Base-by-base conservation (phyloP, 2,888 invertebrate species). In the Cyclophora albipunctata region DNA sequence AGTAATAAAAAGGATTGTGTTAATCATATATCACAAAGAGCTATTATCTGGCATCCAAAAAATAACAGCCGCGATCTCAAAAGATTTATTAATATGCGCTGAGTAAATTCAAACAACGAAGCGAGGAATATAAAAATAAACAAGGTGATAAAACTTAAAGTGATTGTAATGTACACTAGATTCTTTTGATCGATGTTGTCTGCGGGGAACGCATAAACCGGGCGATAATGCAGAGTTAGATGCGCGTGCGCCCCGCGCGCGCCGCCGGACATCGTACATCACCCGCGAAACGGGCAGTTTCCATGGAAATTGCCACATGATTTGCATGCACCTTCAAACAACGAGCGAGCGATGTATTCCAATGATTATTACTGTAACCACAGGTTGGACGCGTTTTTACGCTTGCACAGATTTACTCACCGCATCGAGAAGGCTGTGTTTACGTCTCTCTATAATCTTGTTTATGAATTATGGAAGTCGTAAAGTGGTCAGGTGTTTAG, bases 1-100 rank as follows among this genome's bases (percentile, higher is more conserved):
- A 55, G 67, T 62, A 68, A 76, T 80, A 78, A 80, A 75, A 72
- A 73, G 73, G 69, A 77, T 74, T 71, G 64, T 66, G 70, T 72
- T 70, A 69, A 69, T 74, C 70, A 72, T 81, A 77, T 74, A 72
- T 78, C 71, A 78, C 70, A 67, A 66, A 69, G 62, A 67, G 67
- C 72, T 70, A 75, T 74, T 75, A 77, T 73, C 68, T 70, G 70
- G 67, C 72, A 67, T 73, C 58, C 65, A 60, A 73, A 73, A 78
- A 73, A 72, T 74, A 78, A 75, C 75, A 72, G 69, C 64, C 69
- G 69, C 66, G 59, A 69, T 75, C 62, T 69, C 56, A 59, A 50
- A 55, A 73, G 71, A 78, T 77, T 75, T 80, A 81, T 75, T 52
- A 53, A 53, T 60, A 59, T 65, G 61, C 63, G 61, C 59, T 63